A percentile compares a stretch with the other conserved stretches of the same genome.
These are phyloP conservation scores for Drosophila guanche DNA, from an alignment of 1,140 invertebrate genomes.

Conservation along the genomic window DNA sequence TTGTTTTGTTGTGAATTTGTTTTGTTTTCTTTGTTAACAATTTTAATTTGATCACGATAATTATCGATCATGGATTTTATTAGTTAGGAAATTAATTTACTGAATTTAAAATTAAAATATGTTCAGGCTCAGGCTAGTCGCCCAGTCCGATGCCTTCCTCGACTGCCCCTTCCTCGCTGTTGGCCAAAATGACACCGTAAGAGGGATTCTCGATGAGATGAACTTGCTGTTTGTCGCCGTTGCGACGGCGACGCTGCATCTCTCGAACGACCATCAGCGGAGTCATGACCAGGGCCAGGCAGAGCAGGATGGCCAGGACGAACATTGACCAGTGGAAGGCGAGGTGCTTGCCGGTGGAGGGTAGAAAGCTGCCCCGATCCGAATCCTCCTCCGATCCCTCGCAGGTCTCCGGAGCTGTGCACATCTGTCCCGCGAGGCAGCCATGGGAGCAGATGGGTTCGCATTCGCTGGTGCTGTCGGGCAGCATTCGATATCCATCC, in stretches of 20 bases:
- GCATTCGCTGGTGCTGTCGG: slow-evolving; percentile 84
- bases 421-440: slow-evolving; percentile 83
- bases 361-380: not conserved
- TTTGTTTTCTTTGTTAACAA: too few relatives aligned
- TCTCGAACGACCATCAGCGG: slow-evolving; percentile 57
- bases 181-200: slow-evolving; percentile 65
- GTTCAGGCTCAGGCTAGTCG: slow-evolving; percentile 20
- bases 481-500: slow-evolving; percentile 82
- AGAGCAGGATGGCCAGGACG: slow-evolving; percentile 43
- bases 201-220: slow-evolving; percentile 76
- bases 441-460: slow-evolving; percentile 85
- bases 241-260: slow-evolving; percentile 41
- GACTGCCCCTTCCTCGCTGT: slow-evolving; percentile 39
- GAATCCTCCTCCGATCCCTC: not conserved
- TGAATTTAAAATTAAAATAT: too few relatives aligned
- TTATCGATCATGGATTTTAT: too few relatives aligned
- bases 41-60: too few relatives aligned
- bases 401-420: slow-evolving; percentile 47
- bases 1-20: too few relatives aligned
- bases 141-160: slow-evolving; percentile 46
- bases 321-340: slow-evolving; percentile 41
- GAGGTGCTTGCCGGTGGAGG: not conserved
- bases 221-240: slow-evolving; percentile 49
- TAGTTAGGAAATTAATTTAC: too few relatives aligned
- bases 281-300: slow-evolving; percentile 51